A percentile compares a stretch with the other conserved stretches of the same genome.
phyloP scores from a whole-genome alignment of 2,888 invertebrate species.

The Lepidonotus clava region DNA sequence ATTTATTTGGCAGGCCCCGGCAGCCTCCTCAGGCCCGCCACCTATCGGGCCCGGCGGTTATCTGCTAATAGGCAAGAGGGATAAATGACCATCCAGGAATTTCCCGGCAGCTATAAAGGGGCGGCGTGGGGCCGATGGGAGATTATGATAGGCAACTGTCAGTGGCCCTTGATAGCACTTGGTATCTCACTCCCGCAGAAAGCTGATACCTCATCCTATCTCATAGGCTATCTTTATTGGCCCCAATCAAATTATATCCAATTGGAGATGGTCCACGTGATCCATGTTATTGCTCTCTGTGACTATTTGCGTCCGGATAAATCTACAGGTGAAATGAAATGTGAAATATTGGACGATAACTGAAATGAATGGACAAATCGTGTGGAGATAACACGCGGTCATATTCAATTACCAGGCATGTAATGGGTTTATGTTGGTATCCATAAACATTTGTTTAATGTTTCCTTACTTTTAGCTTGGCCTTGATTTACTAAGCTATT shows the following conservation, averaged over 20 bases:
- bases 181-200: not conserved
- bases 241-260: constrained; percentile 35
- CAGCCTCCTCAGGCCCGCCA: not conserved
- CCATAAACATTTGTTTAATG: no score
- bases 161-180: not conserved
- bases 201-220: constrained; percentile 2
- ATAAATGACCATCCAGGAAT: constrained; percentile 29
- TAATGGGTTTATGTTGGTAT: no score
- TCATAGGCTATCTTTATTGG: constrained; percentile 15
- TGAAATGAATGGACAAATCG: not conserved
- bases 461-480: no score
- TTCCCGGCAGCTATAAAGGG: constrained; percentile 8
- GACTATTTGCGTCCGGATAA: not conserved
- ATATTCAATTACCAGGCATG: no score
- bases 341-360: constrained; percentile 15
- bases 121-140: no score
- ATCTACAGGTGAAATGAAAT: not conserved
- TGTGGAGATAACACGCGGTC: not conserved
- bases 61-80: constrained; percentile 28
- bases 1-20: constrained; percentile 9
- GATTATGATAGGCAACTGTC: not conserved
- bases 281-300: not conserved
- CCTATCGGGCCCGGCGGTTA: constrained; percentile 13
- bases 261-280: not conserved
- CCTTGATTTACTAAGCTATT: no score